These are phyloP conservation scores for Pelmatolapia mariae DNA, from an alignment of 2,113 vertebrate species.

Conservation along the genomic window DNA sequence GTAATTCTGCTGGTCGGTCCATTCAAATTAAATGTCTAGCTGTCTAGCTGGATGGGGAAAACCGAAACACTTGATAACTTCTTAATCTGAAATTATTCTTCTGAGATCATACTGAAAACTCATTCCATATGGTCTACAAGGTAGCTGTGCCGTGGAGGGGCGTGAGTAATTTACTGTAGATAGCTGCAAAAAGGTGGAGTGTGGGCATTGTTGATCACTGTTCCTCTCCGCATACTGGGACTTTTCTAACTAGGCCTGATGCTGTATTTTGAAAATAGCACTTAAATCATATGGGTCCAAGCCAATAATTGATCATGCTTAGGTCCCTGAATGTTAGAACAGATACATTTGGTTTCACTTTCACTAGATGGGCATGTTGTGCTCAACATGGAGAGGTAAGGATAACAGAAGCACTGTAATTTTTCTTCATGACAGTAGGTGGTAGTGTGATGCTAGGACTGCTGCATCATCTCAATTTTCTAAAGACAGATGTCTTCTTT, in stretches of 20 bases:
- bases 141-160: constrained; percentile 6
- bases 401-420: constrained; percentile 67
- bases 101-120: constrained; percentile 10
- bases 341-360: constrained; percentile 15
- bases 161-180: constrained; percentile 51
- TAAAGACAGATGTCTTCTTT: constrained; percentile 48
- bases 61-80: neutral
- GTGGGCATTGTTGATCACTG: constrained; percentile 40
- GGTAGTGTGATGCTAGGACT: constrained; percentile 53
- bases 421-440: constrained; percentile 61
- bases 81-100: neutral
- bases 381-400: constrained; percentile 3
- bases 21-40: neutral
- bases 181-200: constrained; percentile 22
- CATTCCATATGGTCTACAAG: constrained; percentile 25
- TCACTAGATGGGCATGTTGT: neutral
- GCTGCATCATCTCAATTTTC: constrained; percentile 57
- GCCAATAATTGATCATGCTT: constrained; percentile 45
- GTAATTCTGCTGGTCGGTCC: constrained; percentile 14
- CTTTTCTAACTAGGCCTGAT: constrained; percentile 56
- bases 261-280: constrained; percentile 67
- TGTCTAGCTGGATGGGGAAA: neutral
- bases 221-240: constrained; percentile 35
- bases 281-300: constrained; percentile 67
- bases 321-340: constrained; percentile 20